Evolutionary conservation across 2,113 vertebrate genomes (phyloP), one percentile per base, ranked within the genome.

Genomic region (Zosterops japonicus): DNA sequence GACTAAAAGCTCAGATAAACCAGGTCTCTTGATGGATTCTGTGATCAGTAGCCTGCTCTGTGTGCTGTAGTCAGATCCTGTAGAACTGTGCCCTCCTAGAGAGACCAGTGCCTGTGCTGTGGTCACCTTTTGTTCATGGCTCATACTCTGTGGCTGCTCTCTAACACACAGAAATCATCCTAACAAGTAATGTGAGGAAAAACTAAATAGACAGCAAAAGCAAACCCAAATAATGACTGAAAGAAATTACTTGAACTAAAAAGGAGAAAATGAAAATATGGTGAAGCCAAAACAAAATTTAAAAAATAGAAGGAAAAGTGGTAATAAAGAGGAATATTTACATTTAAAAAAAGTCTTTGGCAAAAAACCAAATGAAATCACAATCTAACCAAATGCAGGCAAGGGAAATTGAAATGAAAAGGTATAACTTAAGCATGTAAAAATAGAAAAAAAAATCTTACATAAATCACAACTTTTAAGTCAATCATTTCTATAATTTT

Each of bases 281-380:
- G 13, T 0, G 2, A 60, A 56, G 7, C 2, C 10, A 36, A 89
- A 67, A n/a, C 2, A 78, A 78, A 46, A 8, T 25, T 50, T 4
- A 24, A 84, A 85, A 85, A 68, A 17, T 16, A 28, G 60, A 13
- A 28, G 42, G 25, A 27, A 31, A 90, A 53, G 17, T 5, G 6
- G 7, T 5, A 12, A 23, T 72, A 35, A 60, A 55, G 5, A 59
- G 3, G 41, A 35, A 24, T 47, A 27, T 76, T 68, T 23, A 15
- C 18, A 36, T 44, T 52, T 2, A 11, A 16, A 71, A 82, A n/a
- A 57, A 28, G 2, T 39, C 17, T 83, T 44, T 24, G 50, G 14
- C 8, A 78, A 86, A 85, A 10, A 0, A 20, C 2, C 2, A 59
- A 41, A 35, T 7, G 0, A 60, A 69, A 33, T 4, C 0, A 55